These are phyloP conservation scores for Labeo rohita DNA, from an alignment of 2,113 vertebrate genomes.

Conservation along the genomic window DNA sequence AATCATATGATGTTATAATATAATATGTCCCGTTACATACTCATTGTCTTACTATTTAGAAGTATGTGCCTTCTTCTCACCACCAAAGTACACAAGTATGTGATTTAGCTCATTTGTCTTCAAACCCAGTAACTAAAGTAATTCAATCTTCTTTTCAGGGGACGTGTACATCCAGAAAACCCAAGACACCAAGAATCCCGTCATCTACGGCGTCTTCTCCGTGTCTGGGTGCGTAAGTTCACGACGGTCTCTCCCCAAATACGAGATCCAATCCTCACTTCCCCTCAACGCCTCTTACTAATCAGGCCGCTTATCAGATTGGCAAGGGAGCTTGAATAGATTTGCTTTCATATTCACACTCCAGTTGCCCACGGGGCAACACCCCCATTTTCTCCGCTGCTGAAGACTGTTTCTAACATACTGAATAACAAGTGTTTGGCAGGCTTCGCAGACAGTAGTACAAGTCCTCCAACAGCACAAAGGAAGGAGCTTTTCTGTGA, in stretches of 20 bases:
- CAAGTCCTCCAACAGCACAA: constrained; percentile 9
- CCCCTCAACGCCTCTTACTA: constrained; percentile 18
- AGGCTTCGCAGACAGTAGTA: constrained; percentile 4
- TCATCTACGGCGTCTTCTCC: constrained; percentile 96
- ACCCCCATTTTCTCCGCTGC: constrained; percentile 38
- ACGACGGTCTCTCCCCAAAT: constrained; percentile 6
- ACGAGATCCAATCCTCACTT: background rate
- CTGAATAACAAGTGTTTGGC: constrained; percentile 42
- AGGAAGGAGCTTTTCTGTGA: constrained; percentile 32
- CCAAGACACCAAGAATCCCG: constrained; percentile 94
- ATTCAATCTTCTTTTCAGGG: constrained; percentile 77
- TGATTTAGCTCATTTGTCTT: background rate
- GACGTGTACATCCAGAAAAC: constrained; percentile 97
- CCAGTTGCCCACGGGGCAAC: constrained; percentile 24
- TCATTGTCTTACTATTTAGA: background rate
- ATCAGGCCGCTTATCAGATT: constrained; percentile 43
- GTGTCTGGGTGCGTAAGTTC: constrained; percentile 87
- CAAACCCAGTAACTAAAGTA: constrained; percentile 29
- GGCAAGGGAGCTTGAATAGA: constrained; percentile 32
- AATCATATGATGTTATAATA: no score
- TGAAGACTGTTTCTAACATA: constrained; percentile 29
- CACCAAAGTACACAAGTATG: background rate
- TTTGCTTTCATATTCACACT: constrained; percentile 39
- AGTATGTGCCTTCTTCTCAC: background rate
- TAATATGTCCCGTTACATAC: background rate